Base-by-base conservation (phyloP, 2,888 invertebrate species). In the Athrips mouffetella region DNA sequence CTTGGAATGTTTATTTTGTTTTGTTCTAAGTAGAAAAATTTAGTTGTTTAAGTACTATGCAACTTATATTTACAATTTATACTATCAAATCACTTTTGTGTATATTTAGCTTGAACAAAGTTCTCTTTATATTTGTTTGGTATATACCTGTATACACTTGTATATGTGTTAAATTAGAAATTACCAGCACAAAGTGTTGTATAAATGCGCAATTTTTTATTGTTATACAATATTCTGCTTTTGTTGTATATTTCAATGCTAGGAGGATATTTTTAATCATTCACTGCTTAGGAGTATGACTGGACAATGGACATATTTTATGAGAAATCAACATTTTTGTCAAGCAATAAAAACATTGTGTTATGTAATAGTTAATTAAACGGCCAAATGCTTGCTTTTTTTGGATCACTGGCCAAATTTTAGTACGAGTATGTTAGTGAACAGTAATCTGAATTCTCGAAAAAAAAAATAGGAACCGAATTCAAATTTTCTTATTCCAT, bases 51-150 rank as follows among this genome's bases (percentile, higher is more conserved):
- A 52, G 45, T 53, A n/a, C n/a, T n/a, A n/a, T n/a, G n/a, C n/a
- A n/a, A n/a, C 44, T 45, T 48, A 47, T 59, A 53, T 64, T 59
- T 62, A 61, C 54, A 57, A 51, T 55, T 59, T 63, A 57, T 50
- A 61, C 49, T 47, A 55, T 52, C 47, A 48, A 51, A 53, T 31
- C 47, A 57, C 54, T 60, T 35, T 21, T 35, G 52, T 80, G 75
- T 80, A 78, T 79, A 78, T 80, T 76, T 76, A 59, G 76, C 71
- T 74, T 76, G 83, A 83, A 83, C 83, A 77, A 78, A 83, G 83
- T 83, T 83, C 83, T 76, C 58, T 54, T 55, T 55, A 55, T 57
- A 54, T 62, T 55, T 61, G 66, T 63, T 57, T 31, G 31, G 55
- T 57, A 54, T 62, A 55, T 61, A 66, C 62, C 56, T 31, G 31